Evolutionary conservation across 2,113 vertebrate species (phyloP), one percentile per base, ranked within the genome.

Genomic region (Paracanthobrama guichenoti): DNA sequence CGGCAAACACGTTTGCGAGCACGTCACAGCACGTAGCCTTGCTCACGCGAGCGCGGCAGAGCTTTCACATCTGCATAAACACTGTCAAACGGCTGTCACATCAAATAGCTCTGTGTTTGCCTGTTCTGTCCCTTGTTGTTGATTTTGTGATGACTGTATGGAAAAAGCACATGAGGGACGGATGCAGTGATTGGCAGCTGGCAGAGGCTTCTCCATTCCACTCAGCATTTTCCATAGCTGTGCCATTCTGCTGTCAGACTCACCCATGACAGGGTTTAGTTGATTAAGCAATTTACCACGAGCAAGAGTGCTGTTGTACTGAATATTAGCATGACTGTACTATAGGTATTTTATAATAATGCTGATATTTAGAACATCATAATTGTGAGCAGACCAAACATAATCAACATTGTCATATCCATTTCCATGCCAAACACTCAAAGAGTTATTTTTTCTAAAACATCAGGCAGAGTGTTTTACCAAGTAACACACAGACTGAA

Each of bases 71-170:
- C 60, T 80, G 44, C 59, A 80, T 82, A 81, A 69, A 46, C 60
- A 83, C 71, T 48, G 80, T 79, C 60, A 83, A 86, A 81, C 55
- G 75, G 66, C 85, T 79, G 81, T 86, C 85, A 83, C 28, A 35
- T 69, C 74, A 35, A 62, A 83, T 72, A 69, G 39, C 50, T n/a
- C 20, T 24, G 28, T 7, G 11, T 42, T 20, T 62, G 76, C n/a
- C 67, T 62, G 42, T 46, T 31, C 57, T 60, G 74, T 79, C 81
- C 67, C 57, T 67, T 48, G 74, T 66, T 28, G 26, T 73, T 42
- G 5, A 28, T 39, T 69, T 78, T 79, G 53, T 64, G 64, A 84
- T 84, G 77, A 57, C 74, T 20, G 31, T 44, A 18, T n/a, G 77
- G 22, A 84, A 73, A 72, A 44, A 28, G 20, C 44, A 46, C 74